A percentile compares a stretch with the other conserved stretches of the same genome.
Conservation (phyloP, 2,888 invertebrate species). For the Zhuqinia jingwanae region DNA sequence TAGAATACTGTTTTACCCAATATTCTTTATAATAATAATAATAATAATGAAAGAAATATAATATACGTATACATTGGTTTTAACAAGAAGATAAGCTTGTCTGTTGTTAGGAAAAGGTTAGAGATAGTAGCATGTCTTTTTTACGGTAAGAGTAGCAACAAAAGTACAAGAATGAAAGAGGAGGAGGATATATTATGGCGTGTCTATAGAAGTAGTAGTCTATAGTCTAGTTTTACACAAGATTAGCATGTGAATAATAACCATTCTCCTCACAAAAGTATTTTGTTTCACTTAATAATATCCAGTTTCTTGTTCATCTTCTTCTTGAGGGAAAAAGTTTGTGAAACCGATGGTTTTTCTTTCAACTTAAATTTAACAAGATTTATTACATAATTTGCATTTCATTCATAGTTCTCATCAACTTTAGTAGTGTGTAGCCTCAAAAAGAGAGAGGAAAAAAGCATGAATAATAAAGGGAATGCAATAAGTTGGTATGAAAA, state of each 20-base stretch:
- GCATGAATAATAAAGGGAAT: not conserved
- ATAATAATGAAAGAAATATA: slow-evolving; percentile 1
- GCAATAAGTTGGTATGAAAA: too few species aligned
- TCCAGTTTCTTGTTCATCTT: slow-evolving; percentile 41
- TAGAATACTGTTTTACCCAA: too few species aligned
- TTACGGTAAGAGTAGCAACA: not conserved
- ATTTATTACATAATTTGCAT: slow-evolving; percentile 18
- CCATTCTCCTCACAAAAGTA: slow-evolving; percentile 56
- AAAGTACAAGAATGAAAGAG: not conserved
- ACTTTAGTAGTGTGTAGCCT: not conserved
- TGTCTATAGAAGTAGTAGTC: too few species aligned
- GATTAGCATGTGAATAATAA: slow-evolving; percentile 36
- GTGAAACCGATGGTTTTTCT: not conserved
- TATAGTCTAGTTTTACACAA: not conserved
- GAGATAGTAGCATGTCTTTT: not conserved
- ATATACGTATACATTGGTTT: slow-evolving; percentile 5
- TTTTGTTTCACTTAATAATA: slow-evolving; percentile 57
- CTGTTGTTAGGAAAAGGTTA: not conserved
- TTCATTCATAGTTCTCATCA: slow-evolving; percentile 3
- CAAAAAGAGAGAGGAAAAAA: not conserved
- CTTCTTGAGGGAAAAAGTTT: slow-evolving; percentile 24
- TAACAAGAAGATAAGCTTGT: not conserved
- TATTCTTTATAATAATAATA: too few species aligned
- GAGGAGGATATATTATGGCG: not conserved
- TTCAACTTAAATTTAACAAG: slow-evolving; percentile 2